Evolutionary conservation across 2,888 invertebrate species (phyloP).

Genomic region (Drosophila pseudotakahashii): DNA sequence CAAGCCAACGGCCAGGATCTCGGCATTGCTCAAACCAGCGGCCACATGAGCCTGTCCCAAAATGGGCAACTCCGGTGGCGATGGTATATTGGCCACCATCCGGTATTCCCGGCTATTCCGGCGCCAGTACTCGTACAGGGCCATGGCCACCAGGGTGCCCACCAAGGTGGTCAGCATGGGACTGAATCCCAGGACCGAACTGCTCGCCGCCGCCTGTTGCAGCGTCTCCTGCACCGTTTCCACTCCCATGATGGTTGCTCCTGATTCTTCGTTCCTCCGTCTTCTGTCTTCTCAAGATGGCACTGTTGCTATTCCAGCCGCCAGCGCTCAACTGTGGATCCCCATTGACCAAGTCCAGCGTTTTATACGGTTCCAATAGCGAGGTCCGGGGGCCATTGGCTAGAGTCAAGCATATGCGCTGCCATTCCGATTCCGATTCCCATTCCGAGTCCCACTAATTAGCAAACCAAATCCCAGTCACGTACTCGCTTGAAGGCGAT

Average conservation of each 20-base stretch:
- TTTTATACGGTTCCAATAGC: conserved; percentile 45
- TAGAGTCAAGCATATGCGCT: conserved; percentile 64
- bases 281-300: conserved; percentile 17
- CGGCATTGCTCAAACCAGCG: conserved; percentile 86
- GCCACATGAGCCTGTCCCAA: conserved; percentile 89
- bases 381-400: conserved; percentile 1
- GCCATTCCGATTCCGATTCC: conserved; percentile 12
- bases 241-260: conserved; percentile 32
- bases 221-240: conserved; percentile 64
- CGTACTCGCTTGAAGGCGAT: conserved; percentile 26
- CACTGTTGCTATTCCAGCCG: conserved; percentile 32
- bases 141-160: conserved; percentile 66
- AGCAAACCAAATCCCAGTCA: conserved; percentile 49
- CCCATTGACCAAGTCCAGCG: conserved; percentile 36
- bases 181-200: conserved; percentile 43
- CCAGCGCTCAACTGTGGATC: conserved; percentile 44
- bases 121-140: conserved; percentile 84
- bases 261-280: not conserved
- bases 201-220: conserved; percentile 53
- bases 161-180: conserved; percentile 73
- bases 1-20: conserved; percentile 69
- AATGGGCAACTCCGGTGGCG: conserved; percentile 88
- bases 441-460: conserved; percentile 11
- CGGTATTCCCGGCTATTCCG: conserved; percentile 85
- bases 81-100: conserved; percentile 89